Base-by-base conservation (phyloP, 2,113 vertebrate species). In the Percina caprodes region DNA sequence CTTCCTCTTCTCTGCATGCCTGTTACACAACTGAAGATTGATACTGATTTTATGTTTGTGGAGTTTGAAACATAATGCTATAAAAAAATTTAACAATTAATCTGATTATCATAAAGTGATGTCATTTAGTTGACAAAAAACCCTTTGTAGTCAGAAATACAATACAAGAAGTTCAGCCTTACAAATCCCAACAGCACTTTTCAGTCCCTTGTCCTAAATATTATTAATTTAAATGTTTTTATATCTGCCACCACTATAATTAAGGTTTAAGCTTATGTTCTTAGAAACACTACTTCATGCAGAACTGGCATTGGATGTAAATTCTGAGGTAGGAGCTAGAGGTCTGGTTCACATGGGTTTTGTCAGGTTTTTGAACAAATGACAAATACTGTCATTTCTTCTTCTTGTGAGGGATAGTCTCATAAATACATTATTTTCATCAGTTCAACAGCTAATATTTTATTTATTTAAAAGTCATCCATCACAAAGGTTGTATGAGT, bases 401-500 rank as follows among this genome's bases (percentile, higher is more conserved):
- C 30, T 61, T 66, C 24, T 59, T 26, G 5, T 15, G 60, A 86
- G 30, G 39, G 19, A 74, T 33, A 33, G n/a, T 30, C 30, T 52
- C 2, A 5, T 54, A 58, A 45, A 55, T 42, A n/a, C 45, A 56
- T 24, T 19, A 23, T 69, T 61, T 60, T 5, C 65, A 68, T 78
- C 49, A 30, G 30, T 70, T 48, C 42, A 67, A 62, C 48, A 54
- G 65, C 66, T 46, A 58, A 79, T 61, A 16, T 51, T 79, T 72
- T 8, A 23, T 54, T 13, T 24, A 72, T 71, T 54, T 52, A 46
- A 60, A 51, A 55, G 42, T 26, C 66, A 80, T 85, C 63, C 65
- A 55, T 87, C 79, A 71, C 59, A 54, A 48, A 59, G 63, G 60
- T 60, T 63, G 16, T 14, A 24, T 66, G 46, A 79, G 79, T 82